Base-by-base conservation (phyloP, 1,140 invertebrate species). In the Nasonia giraulti region DNA sequence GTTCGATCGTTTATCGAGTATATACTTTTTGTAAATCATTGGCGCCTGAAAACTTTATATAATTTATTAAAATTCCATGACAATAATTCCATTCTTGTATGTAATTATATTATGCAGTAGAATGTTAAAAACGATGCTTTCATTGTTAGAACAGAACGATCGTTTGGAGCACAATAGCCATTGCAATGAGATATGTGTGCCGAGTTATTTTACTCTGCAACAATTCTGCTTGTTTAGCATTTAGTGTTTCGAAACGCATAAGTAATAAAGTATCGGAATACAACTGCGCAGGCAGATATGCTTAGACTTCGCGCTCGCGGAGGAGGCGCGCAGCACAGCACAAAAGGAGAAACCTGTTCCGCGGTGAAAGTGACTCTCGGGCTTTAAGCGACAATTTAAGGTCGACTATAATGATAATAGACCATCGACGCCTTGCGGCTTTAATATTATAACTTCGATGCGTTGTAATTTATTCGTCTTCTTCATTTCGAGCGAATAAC, bases 351-450 rank as follows among this genome's bases (percentile, higher is more conserved):
- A 83, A 86, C 80, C 80, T 47, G 76, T 86, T 86, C 7, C 11
- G 1, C 40, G 77, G 87, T 87, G 87, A 87, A 87, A 87, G 87
- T 87, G 8, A 55, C 76, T 74, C 69, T 55, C 50, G 55, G 23
- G 80, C 68, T 86, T 73, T 78, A 31, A 23, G 78, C 37, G 31
- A 75, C 33, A 74, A 85, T 85, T 82, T 82, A 82, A 79, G 31
- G 75, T 85, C 71, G 55, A n/a, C n/a, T 79, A 27, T 27, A 73
- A 71, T 71, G 40, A 73, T 73, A 73, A 23, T 23, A 84, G 12
- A 12, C 8, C n/a, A 77, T 68, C 14, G n/a, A 31, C 23, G 7
- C n/a, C n/a, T 83, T 7, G 17, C 11, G 27, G 1, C 40, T 44
- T 44, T 44, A 8, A 44, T 44, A 44, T 44, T 44, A 27, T 27